Conservation (phyloP, 2,888 invertebrate species). For the Agrypnus murinus region DNA sequence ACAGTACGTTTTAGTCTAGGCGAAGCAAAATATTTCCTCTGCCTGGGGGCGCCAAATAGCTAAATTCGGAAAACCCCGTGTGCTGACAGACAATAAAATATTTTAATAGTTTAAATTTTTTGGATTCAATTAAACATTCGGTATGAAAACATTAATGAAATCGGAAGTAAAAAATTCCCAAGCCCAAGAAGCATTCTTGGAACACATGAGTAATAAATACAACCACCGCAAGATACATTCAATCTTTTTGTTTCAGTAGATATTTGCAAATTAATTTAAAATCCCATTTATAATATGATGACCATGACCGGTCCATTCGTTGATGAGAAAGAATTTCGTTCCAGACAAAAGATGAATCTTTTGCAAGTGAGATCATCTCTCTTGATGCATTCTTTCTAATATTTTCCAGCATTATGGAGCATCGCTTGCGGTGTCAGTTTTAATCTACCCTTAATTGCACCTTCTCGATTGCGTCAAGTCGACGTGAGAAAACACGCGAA, state of each 20-base stretch:
- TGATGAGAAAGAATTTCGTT: constrained; percentile 43
- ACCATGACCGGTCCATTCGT: constrained; percentile 49
- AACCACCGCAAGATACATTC: neutral
- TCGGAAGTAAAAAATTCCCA: constrained; percentile 5
- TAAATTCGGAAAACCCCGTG: no score
- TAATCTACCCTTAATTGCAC: constrained; percentile 30
- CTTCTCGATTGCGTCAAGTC: constrained; percentile 15
- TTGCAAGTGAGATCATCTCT: constrained; percentile 47
- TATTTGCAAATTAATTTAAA: constrained; percentile 46
- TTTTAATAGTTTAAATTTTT: neutral
- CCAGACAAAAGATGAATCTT: constrained; percentile 52
- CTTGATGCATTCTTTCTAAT: constrained; percentile 34
- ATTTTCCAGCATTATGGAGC: constrained; percentile 9
- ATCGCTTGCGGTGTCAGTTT: constrained; percentile 21
- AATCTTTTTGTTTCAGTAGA: neutral
- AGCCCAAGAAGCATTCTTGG: neutral
- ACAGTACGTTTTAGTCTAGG: no score
- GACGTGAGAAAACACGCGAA: constrained; percentile 41
- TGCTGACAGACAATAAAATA: no score
- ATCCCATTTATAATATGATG: constrained; percentile 48
- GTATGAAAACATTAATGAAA: neutral
- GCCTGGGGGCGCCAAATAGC: no score
- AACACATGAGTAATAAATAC: neutral
- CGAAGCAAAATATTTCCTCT: no score
- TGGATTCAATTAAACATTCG: neutral